Base-by-base conservation (phyloP, 1,140 invertebrate species). In the Protaetia brevitarsis region DNA sequence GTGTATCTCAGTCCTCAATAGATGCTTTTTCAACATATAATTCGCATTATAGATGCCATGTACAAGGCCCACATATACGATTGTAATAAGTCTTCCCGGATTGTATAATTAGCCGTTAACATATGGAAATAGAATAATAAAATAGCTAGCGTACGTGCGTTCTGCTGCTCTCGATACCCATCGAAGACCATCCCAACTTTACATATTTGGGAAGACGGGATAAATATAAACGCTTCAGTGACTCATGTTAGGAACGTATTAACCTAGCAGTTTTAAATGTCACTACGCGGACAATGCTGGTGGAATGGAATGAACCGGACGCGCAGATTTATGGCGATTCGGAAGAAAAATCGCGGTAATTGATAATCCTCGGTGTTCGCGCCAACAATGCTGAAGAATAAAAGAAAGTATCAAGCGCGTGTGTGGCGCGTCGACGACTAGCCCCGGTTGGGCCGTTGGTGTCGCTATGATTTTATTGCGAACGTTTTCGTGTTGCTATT, bases 141-240 rank as follows among this genome's bases (percentile, higher is more conserved):
- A 23, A 51, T n/a, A n/a, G 6, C 6, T 23, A 19, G 26, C 41
- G 19, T 51, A 23, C 19, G 10, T 23, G 41, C 11, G 41, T 16
- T 51, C 8, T 51, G n/a, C n/a, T n/a, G 41, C 41, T 51, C 41
- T 51, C 41, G 41, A 51, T 51, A 51, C 19, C 41, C 41, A 23
- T 51, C 41, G 41, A 51, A 67, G 68, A 66, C 68, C 45, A 69
- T 67, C 68, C 68, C 63, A 69, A 23, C 16, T 51, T 62, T 67
- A 69, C 68, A 51, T 69, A 69, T 69, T 69, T 65, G 68, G 68
- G 65, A 69, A 69, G 65, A 69, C 66, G 61, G 67, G 65, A 66
- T 64, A 56, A 56, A 56, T 51, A 51, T 51, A 51, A 51, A 51
- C 26, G 26, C 41, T 23, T 51, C 41, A 51, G 63, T 69, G 67